Base-by-base conservation (phyloP, 2,113 vertebrate species). In the Chitala chitala region DNA sequence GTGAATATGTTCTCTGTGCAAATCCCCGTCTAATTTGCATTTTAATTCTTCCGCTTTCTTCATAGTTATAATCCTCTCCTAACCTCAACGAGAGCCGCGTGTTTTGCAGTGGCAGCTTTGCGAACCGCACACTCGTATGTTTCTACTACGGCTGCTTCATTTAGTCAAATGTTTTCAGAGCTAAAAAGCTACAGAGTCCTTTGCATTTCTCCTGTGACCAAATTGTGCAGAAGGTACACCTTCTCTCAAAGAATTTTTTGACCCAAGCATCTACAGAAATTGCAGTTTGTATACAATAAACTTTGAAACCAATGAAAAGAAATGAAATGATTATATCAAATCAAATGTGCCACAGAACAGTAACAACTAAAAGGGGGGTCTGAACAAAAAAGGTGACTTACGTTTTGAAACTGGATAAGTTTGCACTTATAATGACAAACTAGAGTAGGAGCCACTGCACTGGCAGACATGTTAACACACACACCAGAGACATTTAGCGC, bases 1-100 rank as follows among this genome's bases (percentile, higher is more conserved):
- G 77, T 85, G 83, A 89, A 89, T 86, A 85, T 84, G 84, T 82
- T 84, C 74, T 74, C 86, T 87, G 84, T 86, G 84, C 89, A 89
- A 69, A 89, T 89, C 90, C 87, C 59, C 58, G 1, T 78, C 84
- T 84, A 85, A 90, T 91, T 89, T 90, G 89, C 90, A 91, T 91
- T 86, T 89, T 84, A 89, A 90, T 89, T 88, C 84, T 79, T 78
- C 24, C 76, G 76, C 80, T 81, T 86, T 86, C 82, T 77, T 82
- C 76, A 73, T 80, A 76, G 82, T 81, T 68, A 70, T 81, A 80
- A 89, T 88, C 87, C 87, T 79, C 74, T 72, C 38, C 20, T 80
- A 69, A 73, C 51, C 76, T 86, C 81, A 86, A 89, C 84, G 82
- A 80, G 71, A 29, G 17, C 77, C 76, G 80, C 81, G 76, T 83